Conservation (phyloP, 2,113 vertebrate species). For the Rostratula benghalensis region DNA sequence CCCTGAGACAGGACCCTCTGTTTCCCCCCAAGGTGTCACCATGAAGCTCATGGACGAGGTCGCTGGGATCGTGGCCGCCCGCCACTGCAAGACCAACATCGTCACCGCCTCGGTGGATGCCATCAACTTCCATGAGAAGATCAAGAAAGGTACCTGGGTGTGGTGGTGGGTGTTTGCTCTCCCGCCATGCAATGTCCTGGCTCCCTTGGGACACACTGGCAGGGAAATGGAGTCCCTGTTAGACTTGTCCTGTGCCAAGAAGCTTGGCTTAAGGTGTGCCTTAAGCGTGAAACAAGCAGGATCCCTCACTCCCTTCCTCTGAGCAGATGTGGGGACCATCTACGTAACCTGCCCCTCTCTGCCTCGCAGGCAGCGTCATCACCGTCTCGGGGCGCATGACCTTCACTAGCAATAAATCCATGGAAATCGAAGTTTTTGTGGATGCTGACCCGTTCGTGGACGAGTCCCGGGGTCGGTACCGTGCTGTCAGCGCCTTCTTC, state of each 20-base stretch:
- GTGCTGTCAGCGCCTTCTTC: constrained; percentile 92
- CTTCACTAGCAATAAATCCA: constrained; percentile 93
- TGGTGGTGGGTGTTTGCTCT: not conserved
- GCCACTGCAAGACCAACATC: constrained; percentile 94
- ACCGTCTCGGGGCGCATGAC: constrained; percentile 93
- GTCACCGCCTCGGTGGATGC: constrained; percentile 94
- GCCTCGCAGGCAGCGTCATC: constrained; percentile 84
- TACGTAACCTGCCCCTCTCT: not conserved
- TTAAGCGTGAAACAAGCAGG: not conserved
- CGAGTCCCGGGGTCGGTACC: constrained; percentile 77
- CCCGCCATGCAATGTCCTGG: accelerated
- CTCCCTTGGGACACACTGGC: not conserved
- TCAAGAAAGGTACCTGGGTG: constrained; percentile 86
- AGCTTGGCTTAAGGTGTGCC: not conserved
- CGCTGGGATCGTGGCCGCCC: constrained; percentile 88
- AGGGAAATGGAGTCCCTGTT: not conserved
- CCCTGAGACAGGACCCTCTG: not conserved
- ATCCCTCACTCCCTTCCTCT: not conserved
- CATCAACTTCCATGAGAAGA: constrained; percentile 96
- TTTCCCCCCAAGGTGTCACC: constrained; percentile 83
- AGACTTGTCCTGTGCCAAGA: not conserved
- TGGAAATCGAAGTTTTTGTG: constrained; percentile 96
- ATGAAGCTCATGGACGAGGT: constrained; percentile 99
- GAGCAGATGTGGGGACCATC: accelerated
- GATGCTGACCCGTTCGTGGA: constrained; percentile 84